Conservation (phyloP, 2,888 invertebrate species). For the Dorcus parallelipipedus region DNA sequence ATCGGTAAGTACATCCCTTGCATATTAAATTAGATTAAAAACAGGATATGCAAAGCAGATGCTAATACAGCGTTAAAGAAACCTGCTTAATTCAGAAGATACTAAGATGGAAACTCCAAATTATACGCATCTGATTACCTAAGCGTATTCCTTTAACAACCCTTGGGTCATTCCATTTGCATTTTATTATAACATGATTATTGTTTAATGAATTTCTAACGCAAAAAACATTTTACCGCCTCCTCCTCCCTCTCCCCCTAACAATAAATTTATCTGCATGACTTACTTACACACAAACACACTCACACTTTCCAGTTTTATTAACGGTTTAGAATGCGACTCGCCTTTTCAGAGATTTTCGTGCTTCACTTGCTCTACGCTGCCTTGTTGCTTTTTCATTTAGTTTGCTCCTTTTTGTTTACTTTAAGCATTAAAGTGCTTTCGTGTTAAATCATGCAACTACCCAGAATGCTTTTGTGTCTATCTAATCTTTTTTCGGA, state of each 20-base stretch:
- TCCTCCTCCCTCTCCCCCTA: background rate
- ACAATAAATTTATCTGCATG: no score
- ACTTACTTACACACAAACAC: no score
- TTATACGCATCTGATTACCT: slow-evolving; percentile 8
- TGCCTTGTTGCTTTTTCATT: no score
- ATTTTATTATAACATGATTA: slow-evolving; percentile 10
- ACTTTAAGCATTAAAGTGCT: no score
- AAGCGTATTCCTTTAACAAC: background rate
- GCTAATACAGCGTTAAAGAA: slow-evolving; percentile 18
- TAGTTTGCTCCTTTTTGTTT: no score
- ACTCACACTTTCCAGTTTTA: no score
- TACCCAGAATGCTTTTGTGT: no score
- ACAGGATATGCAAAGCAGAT: slow-evolving; percentile 19
- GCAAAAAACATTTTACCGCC: background rate
- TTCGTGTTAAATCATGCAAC: no score
- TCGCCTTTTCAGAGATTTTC: no score
- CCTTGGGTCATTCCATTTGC: slow-evolving; percentile 7
- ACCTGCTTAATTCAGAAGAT: background rate
- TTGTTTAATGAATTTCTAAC: slow-evolving; percentile 1
- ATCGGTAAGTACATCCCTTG: slow-evolving; percentile 56
- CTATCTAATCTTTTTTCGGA: no score
- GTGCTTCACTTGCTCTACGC: no score
- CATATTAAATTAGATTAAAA: slow-evolving; percentile 7
- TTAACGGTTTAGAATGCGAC: no score
- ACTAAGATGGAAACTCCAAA: slow-evolving; percentile 2